Evolutionary conservation across 2,797 vertebrate species (phyloP).

Genomic region (Poecile montanus): DNA sequence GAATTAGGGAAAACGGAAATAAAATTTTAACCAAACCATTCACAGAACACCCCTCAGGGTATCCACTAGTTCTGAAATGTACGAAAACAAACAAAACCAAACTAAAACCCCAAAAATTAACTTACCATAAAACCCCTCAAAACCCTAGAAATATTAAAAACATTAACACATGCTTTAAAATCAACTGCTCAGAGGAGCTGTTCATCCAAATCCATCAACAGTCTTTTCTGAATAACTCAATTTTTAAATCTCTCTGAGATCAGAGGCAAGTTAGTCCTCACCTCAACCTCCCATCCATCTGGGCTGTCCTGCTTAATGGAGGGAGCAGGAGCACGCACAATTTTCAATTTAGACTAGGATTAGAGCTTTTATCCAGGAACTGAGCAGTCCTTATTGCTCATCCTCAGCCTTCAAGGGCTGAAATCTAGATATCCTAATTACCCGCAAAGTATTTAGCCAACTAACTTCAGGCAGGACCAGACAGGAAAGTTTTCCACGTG

Average conservation of each 20-base stretch:
- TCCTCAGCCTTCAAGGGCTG: neutral
- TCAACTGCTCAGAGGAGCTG: neutral
- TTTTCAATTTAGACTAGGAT: neutral
- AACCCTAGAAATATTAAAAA: neutral
- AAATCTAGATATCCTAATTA: neutral
- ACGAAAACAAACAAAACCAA: neutral
- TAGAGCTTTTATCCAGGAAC: neutral
- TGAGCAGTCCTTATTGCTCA: neutral
- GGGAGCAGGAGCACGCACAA: neutral
- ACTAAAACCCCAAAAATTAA: accelerated
- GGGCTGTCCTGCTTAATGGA: neutral
- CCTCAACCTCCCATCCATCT: neutral
- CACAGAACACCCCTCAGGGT: neutral
- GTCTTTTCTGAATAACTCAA: neutral
- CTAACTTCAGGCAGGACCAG: neutral
- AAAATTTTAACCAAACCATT: neutral
- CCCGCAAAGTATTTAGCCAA: neutral
- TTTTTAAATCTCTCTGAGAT: neutral
- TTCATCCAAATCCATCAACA: neutral
- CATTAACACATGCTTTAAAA: neutral
- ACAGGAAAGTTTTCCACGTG: neutral
- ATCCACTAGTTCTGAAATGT: neutral
- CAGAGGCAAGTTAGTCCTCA: neutral
- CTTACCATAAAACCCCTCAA: neutral
- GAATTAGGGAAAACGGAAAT: neutral